Evolutionary conservation across 2,113 vertebrate genomes (phyloP).

Genomic region (Pogona vitticeps): DNA sequence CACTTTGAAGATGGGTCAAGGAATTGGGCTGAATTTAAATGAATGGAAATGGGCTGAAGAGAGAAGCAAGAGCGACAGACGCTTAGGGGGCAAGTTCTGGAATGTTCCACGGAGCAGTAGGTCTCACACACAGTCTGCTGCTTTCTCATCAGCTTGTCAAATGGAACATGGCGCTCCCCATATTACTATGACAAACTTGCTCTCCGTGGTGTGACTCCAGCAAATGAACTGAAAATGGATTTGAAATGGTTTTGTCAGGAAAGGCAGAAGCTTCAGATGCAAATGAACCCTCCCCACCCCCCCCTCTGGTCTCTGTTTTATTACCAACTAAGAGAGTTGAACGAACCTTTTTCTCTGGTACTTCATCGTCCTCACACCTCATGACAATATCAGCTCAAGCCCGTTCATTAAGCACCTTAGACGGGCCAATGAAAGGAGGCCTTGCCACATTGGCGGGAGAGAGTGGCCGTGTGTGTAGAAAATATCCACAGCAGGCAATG

Average conservation of each 20-base stretch:
- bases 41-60: neutral
- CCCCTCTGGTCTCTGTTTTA: neutral
- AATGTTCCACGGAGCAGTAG: neutral
- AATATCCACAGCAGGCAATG: neutral
- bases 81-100: neutral
- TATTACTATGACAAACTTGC: neutral
- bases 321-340: constrained; percentile 20
- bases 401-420: constrained; percentile 26
- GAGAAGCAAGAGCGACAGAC: neutral
- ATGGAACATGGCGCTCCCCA: neutral
- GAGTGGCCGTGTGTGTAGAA: neutral
- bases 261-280: neutral
- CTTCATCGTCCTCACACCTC: constrained; percentile 40
- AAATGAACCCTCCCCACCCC: neutral
- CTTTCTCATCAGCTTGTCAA: neutral
- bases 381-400: constrained; percentile 57
- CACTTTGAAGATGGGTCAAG: neutral
- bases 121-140: neutral
- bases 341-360: constrained; percentile 38
- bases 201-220: neutral
- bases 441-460: neutral
- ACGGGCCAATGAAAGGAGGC: constrained; percentile 24
- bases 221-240: constrained; percentile 15
- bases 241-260: neutral
- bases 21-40: neutral